phyloP scores from a whole-genome alignment of 2,113 vertebrate genomes.

The Physeter macrocephalus region DNA sequence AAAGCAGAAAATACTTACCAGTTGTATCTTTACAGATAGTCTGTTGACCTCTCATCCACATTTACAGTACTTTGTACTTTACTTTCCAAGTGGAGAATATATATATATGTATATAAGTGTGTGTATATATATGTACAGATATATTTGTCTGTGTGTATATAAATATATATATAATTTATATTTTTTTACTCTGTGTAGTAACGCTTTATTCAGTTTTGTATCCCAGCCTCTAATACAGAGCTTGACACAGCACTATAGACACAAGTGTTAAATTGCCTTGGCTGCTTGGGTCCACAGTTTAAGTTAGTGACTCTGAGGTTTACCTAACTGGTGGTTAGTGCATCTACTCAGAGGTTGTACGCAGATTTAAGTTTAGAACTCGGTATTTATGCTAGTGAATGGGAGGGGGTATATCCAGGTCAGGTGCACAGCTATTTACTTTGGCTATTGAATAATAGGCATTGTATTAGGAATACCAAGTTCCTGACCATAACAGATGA shows the following conservation, averaged over 20 bases:
- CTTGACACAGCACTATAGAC: too few relatives aligned
- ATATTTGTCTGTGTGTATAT: not conserved
- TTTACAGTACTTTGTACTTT: not conserved
- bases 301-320: not conserved
- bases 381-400: fast-evolving
- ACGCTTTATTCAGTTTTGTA: not conserved
- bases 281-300: not conserved
- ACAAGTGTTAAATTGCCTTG: not conserved
- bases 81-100: not conserved
- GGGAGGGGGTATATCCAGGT: fast-evolving
- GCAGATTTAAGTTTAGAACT: too few relatives aligned
- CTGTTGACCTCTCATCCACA: too few relatives aligned
- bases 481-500: not conserved
- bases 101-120: fast-evolving
- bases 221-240: not conserved
- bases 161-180: not conserved
- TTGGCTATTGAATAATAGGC: not conserved
- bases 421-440: fast-evolving
- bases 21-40: not conserved
- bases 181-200: not conserved
- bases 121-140: too few relatives aligned
- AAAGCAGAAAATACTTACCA: not conserved
- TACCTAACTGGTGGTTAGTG: not conserved
- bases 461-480: not conserved
- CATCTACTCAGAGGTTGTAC: fast-evolving